A percentile compares a stretch with the other conserved stretches of the same genome.
Evolutionary conservation across 2,888 invertebrate genomes (phyloP).

Genomic region (Diarsia brunnea): DNA sequence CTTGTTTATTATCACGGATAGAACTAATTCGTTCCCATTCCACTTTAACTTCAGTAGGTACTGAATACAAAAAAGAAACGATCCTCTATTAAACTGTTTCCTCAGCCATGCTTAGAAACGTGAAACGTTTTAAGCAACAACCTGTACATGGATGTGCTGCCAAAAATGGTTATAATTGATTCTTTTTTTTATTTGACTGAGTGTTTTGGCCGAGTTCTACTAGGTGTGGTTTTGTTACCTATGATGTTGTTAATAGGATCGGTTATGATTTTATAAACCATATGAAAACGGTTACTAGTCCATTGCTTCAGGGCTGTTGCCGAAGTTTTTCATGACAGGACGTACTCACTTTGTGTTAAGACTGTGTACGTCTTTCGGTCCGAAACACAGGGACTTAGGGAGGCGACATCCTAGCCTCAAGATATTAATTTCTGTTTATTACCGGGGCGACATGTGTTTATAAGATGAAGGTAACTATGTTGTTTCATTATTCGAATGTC

Average conservation of each 20-base stretch:
- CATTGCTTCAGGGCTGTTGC: neutral
- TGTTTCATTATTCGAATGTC: slow-evolving; percentile 87
- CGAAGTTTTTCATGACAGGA: neutral
- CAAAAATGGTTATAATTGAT: slow-evolving; percentile 9
- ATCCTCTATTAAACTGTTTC: slow-evolving; percentile 9
- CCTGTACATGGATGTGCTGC: slow-evolving; percentile 39
- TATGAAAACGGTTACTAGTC: neutral
- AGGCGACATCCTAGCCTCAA: slow-evolving; percentile 69
- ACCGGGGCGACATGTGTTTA: slow-evolving; percentile 86
- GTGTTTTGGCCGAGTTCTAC: neutral
- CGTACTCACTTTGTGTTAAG: slow-evolving; percentile 11
- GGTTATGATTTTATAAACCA: neutral
- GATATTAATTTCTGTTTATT: slow-evolving; percentile 88
- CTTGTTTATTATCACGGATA: slow-evolving; percentile 50
- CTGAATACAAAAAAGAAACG: slow-evolving; percentile 30
- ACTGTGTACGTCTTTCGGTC: slow-evolving; percentile 22
- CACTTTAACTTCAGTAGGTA: slow-evolving; percentile 17
- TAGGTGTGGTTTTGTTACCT: neutral
- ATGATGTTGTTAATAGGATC: neutral
- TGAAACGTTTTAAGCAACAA: slow-evolving; percentile 26
- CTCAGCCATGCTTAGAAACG: neutral
- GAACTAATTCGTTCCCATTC: slow-evolving; percentile 46
- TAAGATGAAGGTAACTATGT: slow-evolving; percentile 87
- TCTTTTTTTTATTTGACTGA: neutral
- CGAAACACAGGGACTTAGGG: slow-evolving; percentile 41